Conservation (phyloP, 2,113 vertebrate genomes). For the Eulacestoma nigropectus region DNA sequence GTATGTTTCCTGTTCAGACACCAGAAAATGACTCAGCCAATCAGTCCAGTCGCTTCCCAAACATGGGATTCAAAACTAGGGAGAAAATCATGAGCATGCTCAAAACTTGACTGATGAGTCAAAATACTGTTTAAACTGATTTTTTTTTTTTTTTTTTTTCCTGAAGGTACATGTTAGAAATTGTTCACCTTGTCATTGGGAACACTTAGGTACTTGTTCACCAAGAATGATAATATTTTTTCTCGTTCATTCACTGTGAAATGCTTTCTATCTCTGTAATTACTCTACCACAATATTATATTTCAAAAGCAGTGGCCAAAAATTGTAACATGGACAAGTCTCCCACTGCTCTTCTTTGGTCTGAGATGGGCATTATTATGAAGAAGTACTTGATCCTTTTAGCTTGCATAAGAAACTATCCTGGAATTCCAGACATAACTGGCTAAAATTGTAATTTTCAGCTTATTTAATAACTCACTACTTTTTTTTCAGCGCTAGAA, state of each 20-base stretch:
- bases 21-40: slow-evolving; percentile 62
- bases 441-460: background rate
- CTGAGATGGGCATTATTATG: background rate
- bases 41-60: slow-evolving; percentile 36
- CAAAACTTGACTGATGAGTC: background rate
- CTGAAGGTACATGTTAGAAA: background rate
- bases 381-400: background rate
- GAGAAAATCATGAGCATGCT: background rate
- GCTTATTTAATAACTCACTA: background rate
- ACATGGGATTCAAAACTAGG: background rate
- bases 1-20: slow-evolving; percentile 74
- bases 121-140: background rate
- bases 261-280: slow-evolving; percentile 13
- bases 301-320: background rate
- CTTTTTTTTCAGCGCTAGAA: background rate
- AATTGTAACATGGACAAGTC: background rate
- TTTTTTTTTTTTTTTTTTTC: too few species aligned
- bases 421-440: background rate
- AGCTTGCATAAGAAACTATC: background rate
- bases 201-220: background rate
- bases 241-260: slow-evolving; percentile 1
- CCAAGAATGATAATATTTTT: background rate
- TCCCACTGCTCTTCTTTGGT: background rate
- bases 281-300: slow-evolving; percentile 27
- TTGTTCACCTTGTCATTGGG: background rate